Evolutionary conservation across 2,888 invertebrate species (phyloP).

Genomic region (Maniola hyperantus): DNA sequence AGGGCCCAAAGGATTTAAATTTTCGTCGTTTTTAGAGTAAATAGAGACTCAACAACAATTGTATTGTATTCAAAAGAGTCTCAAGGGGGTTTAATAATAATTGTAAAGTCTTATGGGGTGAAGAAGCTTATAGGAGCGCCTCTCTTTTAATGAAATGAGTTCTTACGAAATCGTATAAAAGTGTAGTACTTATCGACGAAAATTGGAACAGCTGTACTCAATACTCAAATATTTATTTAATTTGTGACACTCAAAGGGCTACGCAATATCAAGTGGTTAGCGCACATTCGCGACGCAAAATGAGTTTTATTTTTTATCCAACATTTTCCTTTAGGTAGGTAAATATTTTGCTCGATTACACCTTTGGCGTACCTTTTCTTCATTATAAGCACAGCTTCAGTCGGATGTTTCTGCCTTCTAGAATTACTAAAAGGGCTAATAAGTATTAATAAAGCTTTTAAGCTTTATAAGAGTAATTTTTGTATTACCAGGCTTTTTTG

Average conservation of each 20-base stretch:
- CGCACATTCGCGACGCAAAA: not conserved
- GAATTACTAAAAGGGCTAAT: not conserved
- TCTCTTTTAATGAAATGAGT: conserved; percentile 22
- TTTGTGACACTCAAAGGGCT: conserved; percentile 47
- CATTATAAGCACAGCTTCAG: conserved; percentile 5
- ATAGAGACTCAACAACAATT: conserved; percentile 1
- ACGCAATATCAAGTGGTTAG: conserved; percentile 14
- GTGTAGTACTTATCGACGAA: conserved; percentile 34
- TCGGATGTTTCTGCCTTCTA: not conserved
- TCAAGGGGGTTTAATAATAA: conserved; percentile 11
- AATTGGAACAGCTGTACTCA: conserved; percentile 33
- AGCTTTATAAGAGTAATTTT: not conserved
- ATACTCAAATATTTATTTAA: conserved; percentile 47
- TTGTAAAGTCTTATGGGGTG: conserved; percentile 18
- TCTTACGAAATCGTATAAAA: conserved; percentile 31
- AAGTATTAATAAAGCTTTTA: not conserved
- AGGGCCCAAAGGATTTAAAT: not conserved
- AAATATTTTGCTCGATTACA: conserved; percentile 10
- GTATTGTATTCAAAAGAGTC: conserved; percentile 16
- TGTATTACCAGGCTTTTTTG: not conserved
- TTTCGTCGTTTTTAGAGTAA: conserved; percentile 1
- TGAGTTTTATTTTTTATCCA: conserved; percentile 1
- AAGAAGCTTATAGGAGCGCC: conserved; percentile 3
- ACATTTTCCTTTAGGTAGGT: conserved; percentile 7
- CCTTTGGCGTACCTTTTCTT: not conserved